Base-by-base conservation (phyloP, 2,797 vertebrate genomes). In the Tapirus indicus region DNA sequence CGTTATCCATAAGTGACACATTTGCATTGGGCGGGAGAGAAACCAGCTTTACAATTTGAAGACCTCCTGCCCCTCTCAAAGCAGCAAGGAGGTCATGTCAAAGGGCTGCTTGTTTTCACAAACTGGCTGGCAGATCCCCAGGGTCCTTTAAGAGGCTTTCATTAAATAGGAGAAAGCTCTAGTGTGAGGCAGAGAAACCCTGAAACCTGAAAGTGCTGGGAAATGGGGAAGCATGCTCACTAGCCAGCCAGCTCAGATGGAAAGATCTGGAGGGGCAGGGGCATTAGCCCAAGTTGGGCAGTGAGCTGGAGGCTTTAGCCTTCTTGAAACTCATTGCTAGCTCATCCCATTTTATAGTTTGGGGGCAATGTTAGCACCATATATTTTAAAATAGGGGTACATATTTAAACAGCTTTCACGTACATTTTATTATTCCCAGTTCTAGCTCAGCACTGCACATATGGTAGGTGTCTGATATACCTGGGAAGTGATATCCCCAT, bases 21-120 rank as follows among this genome's bases (percentile, higher is more conserved):
- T 95, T 93, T 96, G 32, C 52, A 2, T 35, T 52, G 56, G 60
- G 35, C n/a, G 88, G 86, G 23, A 56, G 32, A 71, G 32, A 80
- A 95, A 25, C 23, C 68, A 52, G 52, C 72, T 92, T 54, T 44
- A 82, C 27, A 49, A 10, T 94, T 82, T 94, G 1, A 86, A 69
- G 95, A 88, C 94, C 47, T 94, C 74, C 38, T 91, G 68, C 80
- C 72, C 84, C 82, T 54, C 87, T 82, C 90, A 71, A n/a, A 96
- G 92, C 38, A 93, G 89, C 96, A 96, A 95, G 52, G 90, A 71
- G 93, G 62, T 16, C 54, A 32, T 47, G 94, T 29, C 86, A 90
- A 16, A 82, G 16, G 58, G 80, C 72, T 94, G 85, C 89, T 96
- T 93, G 82, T 94, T 92, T 96, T 85, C 75, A 84, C 68, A 96